Percentiles rank a stretch among this genome's conserved stretches.
Evolutionary conservation across 2,113 vertebrate genomes (phyloP).

Genomic region (Ranitomeya imitator): DNA sequence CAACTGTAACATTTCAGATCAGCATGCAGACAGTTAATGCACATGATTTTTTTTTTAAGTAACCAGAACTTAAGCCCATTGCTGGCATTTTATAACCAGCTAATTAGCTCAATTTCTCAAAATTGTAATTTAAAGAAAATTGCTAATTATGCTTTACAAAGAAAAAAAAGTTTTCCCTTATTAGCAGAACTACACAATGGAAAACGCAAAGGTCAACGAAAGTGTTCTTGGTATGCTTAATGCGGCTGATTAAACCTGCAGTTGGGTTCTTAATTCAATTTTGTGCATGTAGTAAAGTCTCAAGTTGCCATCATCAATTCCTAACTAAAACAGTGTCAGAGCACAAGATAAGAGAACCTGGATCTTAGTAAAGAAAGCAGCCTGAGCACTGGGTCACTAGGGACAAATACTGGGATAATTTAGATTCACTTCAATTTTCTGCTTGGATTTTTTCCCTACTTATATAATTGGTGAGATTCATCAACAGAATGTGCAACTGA

Average conservation of each 20-base stretch:
- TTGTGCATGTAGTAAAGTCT: conserved; percentile 34
- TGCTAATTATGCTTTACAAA: conserved; percentile 66
- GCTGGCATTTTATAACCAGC: conserved; percentile 53
- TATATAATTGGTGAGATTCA: conserved; percentile 17
- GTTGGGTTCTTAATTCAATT: conserved; percentile 43
- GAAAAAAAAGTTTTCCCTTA: conserved; percentile 59
- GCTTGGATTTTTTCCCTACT: conserved; percentile 38
- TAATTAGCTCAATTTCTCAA: conserved; percentile 67
- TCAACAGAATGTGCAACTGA: neutral
- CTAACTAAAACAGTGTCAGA: conserved; percentile 43
- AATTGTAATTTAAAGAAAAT: conserved; percentile 67
- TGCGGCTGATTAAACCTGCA: conserved; percentile 45
- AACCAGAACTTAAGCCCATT: conserved; percentile 21
- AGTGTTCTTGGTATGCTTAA: conserved; percentile 40
- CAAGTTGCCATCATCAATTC: conserved; percentile 48
- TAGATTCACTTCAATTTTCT: conserved; percentile 49
- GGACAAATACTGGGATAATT: conserved; percentile 29
- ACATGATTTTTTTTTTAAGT: neutral
- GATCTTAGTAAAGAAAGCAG: conserved; percentile 33
- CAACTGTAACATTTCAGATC: neutral
- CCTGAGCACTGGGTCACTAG: conserved; percentile 32
- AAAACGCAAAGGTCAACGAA: conserved; percentile 62
- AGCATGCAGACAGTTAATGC: neutral
- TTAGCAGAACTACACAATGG: conserved; percentile 37
- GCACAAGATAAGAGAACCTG: conserved; percentile 19